Conservation (phyloP, 2,113 vertebrate species). For the Poicephalus meyeri region DNA sequence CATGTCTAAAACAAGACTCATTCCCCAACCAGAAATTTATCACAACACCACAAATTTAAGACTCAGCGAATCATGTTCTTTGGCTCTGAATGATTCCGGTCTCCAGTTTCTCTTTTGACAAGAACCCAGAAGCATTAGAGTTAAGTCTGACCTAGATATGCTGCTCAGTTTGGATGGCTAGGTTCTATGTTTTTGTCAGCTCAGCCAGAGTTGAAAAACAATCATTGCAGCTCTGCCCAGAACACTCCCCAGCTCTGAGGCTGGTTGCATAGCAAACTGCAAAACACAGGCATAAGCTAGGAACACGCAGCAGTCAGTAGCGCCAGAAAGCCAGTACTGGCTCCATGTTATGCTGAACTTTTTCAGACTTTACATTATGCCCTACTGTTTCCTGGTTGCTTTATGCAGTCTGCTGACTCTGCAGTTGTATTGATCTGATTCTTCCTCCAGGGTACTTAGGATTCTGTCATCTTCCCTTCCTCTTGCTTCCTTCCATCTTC, state of each 20-base stretch:
- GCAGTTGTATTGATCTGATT: fast-evolving
- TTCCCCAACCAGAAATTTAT: background rate
- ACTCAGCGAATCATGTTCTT: background rate
- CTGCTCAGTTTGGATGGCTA: background rate
- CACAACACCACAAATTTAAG: background rate
- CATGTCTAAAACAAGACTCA: background rate
- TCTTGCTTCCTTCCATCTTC: background rate
- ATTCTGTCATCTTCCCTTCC: background rate
- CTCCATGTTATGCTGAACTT: fast-evolving
- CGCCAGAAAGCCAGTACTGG: fast-evolving
- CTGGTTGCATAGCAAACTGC: background rate
- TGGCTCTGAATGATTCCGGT: background rate
- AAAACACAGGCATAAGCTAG: fast-evolving
- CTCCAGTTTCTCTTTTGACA: background rate
- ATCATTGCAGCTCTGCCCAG: background rate
- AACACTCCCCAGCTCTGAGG: background rate
- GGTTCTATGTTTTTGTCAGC: background rate
- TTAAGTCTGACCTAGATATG: background rate
- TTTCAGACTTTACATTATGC: background rate
- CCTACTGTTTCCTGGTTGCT: background rate
- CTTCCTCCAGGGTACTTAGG: background rate
- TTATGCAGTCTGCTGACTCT: background rate
- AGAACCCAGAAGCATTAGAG: background rate
- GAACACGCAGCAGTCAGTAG: background rate
- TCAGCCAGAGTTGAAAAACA: background rate